Conservation (phyloP, 92 coral and sea anemone genomes). For the Muricea muricata region DNA sequence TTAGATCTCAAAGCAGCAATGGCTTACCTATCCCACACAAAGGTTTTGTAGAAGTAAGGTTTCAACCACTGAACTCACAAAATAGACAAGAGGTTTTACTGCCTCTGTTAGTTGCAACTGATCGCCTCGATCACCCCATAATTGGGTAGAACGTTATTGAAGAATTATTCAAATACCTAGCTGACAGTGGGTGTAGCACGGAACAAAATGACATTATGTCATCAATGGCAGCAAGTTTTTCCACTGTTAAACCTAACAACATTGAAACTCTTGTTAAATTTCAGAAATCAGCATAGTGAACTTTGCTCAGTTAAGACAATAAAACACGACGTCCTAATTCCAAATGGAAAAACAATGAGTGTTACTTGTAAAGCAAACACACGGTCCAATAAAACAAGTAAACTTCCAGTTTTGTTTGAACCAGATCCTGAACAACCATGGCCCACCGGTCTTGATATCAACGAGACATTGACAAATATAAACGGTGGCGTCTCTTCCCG, state of each 20-base stretch:
- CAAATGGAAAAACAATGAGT: background rate
- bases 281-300: no score
- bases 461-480: no score
- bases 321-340: slow-evolving; percentile 25
- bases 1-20: background rate
- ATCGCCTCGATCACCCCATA: no score
- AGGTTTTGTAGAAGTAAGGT: slow-evolving; percentile 4
- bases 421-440: slow-evolving; percentile 26
- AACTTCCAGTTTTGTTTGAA: slow-evolving; percentile 30
- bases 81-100: background rate
- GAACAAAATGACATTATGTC: background rate
- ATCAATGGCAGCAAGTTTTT: background rate
- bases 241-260: no score
- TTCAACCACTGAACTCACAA: slow-evolving; percentile 1
- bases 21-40: slow-evolving; percentile 1
- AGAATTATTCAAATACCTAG: slow-evolving; percentile 4
- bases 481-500: no score
- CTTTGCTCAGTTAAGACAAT: no score
- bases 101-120: no score
- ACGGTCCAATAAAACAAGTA: background rate
- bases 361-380: slow-evolving; percentile 35
- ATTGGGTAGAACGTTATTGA: slow-evolving; percentile 25
- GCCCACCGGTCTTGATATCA: no score
- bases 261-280: no score
- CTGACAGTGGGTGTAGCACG: no score